Evolutionary conservation across 2,113 vertebrate species (phyloP), one percentile per base, ranked within the genome.

Genomic region (Rhinichthys klamathensis): DNA sequence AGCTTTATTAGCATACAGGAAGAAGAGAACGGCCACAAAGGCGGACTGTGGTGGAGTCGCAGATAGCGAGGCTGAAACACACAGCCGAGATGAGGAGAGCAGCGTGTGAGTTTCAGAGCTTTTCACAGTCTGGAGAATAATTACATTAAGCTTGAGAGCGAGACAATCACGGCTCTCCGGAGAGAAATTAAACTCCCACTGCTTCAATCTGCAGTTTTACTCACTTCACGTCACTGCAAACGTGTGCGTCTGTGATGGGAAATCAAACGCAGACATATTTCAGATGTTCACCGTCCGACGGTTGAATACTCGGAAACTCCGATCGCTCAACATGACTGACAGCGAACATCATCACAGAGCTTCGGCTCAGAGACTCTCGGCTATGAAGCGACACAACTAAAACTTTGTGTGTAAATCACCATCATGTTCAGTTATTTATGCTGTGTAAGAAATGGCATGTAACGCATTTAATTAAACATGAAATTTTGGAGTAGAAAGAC

Each of bases 151-250:
- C 6, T 21, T 23, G 21, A 78, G 30, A 78, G 18, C 11, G 75
- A 78, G 54, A 78, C 75, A 78, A 78, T 78, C 75, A 38, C 75
- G 54, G 51, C 75, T 30, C 51, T 35, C 21, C 75, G 13, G 75
- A 56, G 75, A 78, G 10, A n/a, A 77, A 78, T 78, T 58, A 38
- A 38, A 38, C 75, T 78, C 75, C 75, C 32, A 56, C 75, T 38
- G 75, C 32, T 58, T 58, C 51, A 58, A 11, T 77, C 27, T 23
- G 25, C 30, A 77, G 25, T 76, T 76, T 77, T 4, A 49, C 54
- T 32, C 32, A 69, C 74, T 65, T 18, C 84, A 85, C n/a, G 51
- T 54, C 51, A 54, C 15, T 4, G 46, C 51, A 54, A 65, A 16
- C 15, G 30, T 30, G 30, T 30, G 30, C 2, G 30, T 30, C 65